phyloP scores from a whole-genome alignment of 2,888 invertebrate species.

The Patella pellucida region DNA sequence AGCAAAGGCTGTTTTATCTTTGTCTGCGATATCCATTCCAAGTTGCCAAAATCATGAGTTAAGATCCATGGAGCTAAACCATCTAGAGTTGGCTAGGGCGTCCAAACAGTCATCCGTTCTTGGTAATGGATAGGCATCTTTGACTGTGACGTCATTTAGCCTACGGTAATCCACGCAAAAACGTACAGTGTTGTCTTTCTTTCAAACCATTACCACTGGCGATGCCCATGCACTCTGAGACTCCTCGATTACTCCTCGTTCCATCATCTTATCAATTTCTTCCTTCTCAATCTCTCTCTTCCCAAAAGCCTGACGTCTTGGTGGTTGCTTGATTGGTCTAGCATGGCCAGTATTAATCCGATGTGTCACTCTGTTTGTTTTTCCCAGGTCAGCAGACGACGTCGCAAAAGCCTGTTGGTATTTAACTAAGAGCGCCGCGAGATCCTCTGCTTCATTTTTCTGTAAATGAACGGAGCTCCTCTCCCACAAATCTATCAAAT shows the following conservation, averaged over 20 bases:
- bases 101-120: slow-evolving; percentile 31
- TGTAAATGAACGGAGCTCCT: neutral
- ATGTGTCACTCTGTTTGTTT: slow-evolving; percentile 22
- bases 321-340: slow-evolving; percentile 25
- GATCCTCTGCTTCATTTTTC: neutral
- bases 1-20: slow-evolving; percentile 3
- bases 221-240: slow-evolving; percentile 30
- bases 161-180: slow-evolving; percentile 33
- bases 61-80: slow-evolving; percentile 21
- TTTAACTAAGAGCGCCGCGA: slow-evolving; percentile 21
- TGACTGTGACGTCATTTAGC: slow-evolving; percentile 28
- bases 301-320: slow-evolving; percentile 26
- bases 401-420: slow-evolving; percentile 28
- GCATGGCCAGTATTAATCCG: slow-evolving; percentile 21
- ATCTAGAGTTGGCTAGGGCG: slow-evolving; percentile 18
- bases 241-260: slow-evolving; percentile 21
- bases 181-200: slow-evolving; percentile 25
- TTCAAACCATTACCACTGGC: slow-evolving; percentile 32
- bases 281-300: slow-evolving; percentile 25
- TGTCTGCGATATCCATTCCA: slow-evolving; percentile 4
- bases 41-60: slow-evolving; percentile 21
- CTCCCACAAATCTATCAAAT: slow-evolving; percentile 16
- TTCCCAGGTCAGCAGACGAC: slow-evolving; percentile 26
- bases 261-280: slow-evolving; percentile 16
- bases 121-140: slow-evolving; percentile 27